Percentiles rank a stretch among this genome's conserved stretches.
phyloP scores from a whole-genome alignment of 2,888 invertebrate species.

The Latrodectus hesperus region DNA sequence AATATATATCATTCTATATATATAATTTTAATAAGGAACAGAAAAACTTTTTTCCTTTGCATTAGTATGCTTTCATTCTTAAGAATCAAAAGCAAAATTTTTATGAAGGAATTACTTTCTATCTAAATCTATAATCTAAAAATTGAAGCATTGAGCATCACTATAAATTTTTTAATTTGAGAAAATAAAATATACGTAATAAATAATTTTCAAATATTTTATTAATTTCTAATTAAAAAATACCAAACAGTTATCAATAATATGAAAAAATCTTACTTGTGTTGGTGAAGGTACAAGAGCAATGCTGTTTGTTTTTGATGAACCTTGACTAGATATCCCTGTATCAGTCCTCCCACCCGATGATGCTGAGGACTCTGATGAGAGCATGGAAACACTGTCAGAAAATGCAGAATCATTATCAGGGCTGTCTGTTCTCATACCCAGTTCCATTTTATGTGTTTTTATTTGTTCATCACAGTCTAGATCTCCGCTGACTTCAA shows the following conservation, averaged over 20 bases:
- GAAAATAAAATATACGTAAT: too few species aligned
- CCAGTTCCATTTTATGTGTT: constrained; percentile 71
- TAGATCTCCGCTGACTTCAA: constrained; percentile 74
- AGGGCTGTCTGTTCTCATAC: constrained; percentile 89
- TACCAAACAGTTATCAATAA: background rate
- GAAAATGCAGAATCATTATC: constrained; percentile 99
- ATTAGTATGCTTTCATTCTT: too few species aligned
- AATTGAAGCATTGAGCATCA: too few species aligned
- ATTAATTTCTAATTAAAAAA: background rate
- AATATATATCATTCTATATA: too few species aligned
- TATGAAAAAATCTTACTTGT: constrained; percentile 62
- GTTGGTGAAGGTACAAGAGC: constrained; percentile 71
- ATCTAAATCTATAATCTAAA: too few species aligned
- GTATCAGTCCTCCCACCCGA: constrained; percentile 67
- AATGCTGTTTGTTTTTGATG: constrained; percentile 71
- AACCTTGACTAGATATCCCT: constrained; percentile 70
- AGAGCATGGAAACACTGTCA: constrained; percentile 94
- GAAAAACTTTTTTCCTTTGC: too few species aligned
- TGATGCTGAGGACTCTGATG: constrained; percentile 86
- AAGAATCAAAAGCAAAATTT: too few species aligned
- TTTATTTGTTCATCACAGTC: constrained; percentile 70
- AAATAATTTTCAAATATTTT: background rate
- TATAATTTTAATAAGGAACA: too few species aligned
- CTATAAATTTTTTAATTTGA: too few species aligned
- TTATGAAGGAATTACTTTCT: too few species aligned